Base-by-base conservation (phyloP, 92 coral and sea anemone species). In the Zoanthus sansibaricus region DNA sequence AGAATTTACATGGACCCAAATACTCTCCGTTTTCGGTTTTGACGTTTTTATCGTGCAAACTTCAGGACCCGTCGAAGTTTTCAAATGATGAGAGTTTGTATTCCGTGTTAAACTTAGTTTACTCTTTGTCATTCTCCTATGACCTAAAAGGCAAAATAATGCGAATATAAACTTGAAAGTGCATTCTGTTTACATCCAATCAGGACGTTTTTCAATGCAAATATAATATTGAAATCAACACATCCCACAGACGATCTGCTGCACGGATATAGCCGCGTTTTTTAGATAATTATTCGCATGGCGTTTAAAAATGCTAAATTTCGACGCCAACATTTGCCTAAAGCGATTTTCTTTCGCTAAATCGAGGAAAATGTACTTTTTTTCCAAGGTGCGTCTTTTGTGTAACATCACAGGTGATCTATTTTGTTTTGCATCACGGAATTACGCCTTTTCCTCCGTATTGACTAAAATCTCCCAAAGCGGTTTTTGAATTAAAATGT, bases 121-220 rank as follows among this genome's bases (percentile, higher is more conserved):
- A 33, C 74, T 66, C 16, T 80, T 67, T 21, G 13, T 80, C 47
- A 49, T 80, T 80, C 45, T 45, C 59, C 46, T 21, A 11, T 56
- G 85, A 42, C n/a, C 45, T 64, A 74, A 18, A 67, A 78, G 25
- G 42, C 61, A 66, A n/a, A 20, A 20, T 67, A 20, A 18, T 10
- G 58, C 6, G 74, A 74, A 67, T 66, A 66, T 66, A 62, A 11
- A 62, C 73, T 64, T 58, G 74, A 80, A 45, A 64, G 45, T 67
- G 31, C 66, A 69, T 80, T 80, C 85, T n/a, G 45, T 67, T 33
- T 15, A 13, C 47, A 12, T 80, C 74, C 85, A 80, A 80, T 80
- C 85, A 45, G 85, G 44, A 66, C 61, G 51, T 45, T 79, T 7
- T 20, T 21, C 75, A 17, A 64, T 64, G 75, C 61, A 80, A 80